A percentile compares a stretch with the other conserved stretches of the same genome.
These are phyloP conservation scores for Aphodius sticticus DNA, from an alignment of 2,888 invertebrate species.

Conservation along the genomic window DNA sequence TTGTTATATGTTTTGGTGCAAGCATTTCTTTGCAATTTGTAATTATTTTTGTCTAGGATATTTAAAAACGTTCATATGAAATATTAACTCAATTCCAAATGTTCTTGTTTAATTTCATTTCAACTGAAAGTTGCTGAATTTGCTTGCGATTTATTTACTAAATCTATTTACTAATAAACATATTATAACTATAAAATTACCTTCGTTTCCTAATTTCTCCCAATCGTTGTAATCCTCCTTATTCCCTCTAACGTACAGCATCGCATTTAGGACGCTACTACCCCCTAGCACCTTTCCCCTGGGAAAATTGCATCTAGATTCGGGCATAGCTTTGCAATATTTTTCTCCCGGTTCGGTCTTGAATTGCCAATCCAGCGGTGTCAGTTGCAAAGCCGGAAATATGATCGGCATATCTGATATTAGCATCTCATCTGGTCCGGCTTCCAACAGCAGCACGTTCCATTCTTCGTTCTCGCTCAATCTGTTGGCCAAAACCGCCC, in stretches of 20 bases:
- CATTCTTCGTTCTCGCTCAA: slow-evolving; percentile 77
- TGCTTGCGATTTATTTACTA: too few species aligned
- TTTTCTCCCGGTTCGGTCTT: slow-evolving; percentile 73
- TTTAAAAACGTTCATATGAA: too few species aligned
- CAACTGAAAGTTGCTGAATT: too few species aligned
- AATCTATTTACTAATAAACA: too few species aligned
- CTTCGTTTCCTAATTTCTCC: slow-evolving; percentile 72
- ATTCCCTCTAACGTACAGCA: slow-evolving; percentile 78
- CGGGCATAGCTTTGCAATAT: slow-evolving; percentile 75
- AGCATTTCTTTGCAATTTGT: too few species aligned
- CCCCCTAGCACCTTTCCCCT: slow-evolving; percentile 83
- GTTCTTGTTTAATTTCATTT: too few species aligned
- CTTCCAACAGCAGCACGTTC: slow-evolving; percentile 80
- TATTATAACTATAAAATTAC: slow-evolving; percentile 5
- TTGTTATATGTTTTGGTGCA: too few species aligned
- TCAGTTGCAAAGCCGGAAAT: slow-evolving; percentile 75
- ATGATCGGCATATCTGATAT: slow-evolving; percentile 76
- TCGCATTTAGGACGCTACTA: slow-evolving; percentile 85
- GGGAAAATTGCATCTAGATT: slow-evolving; percentile 75
- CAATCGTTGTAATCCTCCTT: slow-evolving; percentile 69
- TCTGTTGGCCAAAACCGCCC: slow-evolving; percentile 80
- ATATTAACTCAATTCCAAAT: too few species aligned
- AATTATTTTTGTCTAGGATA: too few species aligned
- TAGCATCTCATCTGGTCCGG: slow-evolving; percentile 76
- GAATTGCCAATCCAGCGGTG: slow-evolving; percentile 84